These are phyloP conservation scores for Ursus arctos DNA, from an alignment of 2,113 vertebrate species.

Conservation along the genomic window DNA sequence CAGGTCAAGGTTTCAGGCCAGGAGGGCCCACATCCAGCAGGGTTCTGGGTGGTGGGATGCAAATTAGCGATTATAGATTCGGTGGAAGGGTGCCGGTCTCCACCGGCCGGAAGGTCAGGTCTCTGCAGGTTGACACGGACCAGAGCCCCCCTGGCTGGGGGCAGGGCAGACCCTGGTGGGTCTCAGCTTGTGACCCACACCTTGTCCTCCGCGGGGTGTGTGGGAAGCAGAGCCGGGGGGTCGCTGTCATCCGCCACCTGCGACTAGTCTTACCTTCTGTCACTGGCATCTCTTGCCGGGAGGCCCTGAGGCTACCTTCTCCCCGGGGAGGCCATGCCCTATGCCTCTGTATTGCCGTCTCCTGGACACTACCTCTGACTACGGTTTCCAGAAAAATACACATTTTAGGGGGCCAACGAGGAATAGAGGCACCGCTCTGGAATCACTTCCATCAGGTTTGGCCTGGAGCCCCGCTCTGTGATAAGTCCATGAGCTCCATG, in stretches of 20 bases:
- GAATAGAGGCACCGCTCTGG: not conserved
- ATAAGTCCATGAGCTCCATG: not conserved
- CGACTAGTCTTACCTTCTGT: not conserved
- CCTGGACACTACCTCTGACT: not conserved
- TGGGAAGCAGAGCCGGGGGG: not conserved
- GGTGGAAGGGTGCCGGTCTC: not conserved
- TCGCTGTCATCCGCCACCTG: not conserved
- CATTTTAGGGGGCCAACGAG: not conserved
- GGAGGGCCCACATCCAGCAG: not conserved
- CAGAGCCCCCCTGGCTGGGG: not conserved
- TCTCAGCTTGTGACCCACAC: not conserved
- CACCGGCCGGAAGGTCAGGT: not conserved
- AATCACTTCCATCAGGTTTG: not conserved
- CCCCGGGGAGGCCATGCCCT: accelerated
- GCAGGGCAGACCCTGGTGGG: not conserved
- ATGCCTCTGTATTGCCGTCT: not conserved
- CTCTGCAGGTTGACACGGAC: not conserved
- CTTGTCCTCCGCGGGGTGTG: not conserved
- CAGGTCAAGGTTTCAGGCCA: not conserved
- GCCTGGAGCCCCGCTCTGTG: not conserved
- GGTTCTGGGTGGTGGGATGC: not conserved
- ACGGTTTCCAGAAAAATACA: not conserved
- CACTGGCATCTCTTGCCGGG: not conserved
- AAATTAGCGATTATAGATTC: not conserved
- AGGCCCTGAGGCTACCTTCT: not conserved